Evolutionary conservation across 2,888 invertebrate genomes (phyloP).

Genomic region (Seira musarum): DNA sequence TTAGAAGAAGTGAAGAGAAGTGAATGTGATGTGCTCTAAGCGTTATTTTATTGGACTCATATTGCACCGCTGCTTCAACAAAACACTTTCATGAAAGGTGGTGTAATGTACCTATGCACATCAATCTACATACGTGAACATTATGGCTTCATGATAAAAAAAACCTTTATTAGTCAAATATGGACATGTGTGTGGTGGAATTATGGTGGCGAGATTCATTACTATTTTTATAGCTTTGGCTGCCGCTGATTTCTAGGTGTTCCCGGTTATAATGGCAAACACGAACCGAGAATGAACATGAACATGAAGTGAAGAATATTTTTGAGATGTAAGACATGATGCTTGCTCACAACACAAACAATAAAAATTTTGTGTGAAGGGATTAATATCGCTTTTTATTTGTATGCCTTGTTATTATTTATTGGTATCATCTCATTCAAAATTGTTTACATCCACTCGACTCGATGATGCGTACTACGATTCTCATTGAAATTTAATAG

Average conservation of each 20-base stretch:
- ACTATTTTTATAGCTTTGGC: neutral
- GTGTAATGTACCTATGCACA: too few species aligned
- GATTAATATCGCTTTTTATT: neutral
- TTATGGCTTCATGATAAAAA: neutral
- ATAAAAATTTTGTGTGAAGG: neutral
- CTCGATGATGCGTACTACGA: too few species aligned
- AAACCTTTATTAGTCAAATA: neutral
- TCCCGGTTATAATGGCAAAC: neutral
- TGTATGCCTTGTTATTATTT: neutral
- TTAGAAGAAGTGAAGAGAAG: too few species aligned
- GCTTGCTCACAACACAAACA: too few species aligned
- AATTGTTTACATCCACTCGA: too few species aligned
- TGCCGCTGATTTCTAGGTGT: neutral
- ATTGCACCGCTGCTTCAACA: conserved; percentile 28
- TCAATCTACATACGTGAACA: neutral
- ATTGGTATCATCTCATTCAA: neutral
- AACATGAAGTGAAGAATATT: neutral
- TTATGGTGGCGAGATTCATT: neutral
- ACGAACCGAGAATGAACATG: neutral
- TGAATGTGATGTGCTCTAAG: too few species aligned
- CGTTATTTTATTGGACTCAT: conserved; percentile 47
- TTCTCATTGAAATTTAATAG: too few species aligned
- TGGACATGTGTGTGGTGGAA: neutral
- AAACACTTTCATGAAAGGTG: neutral
- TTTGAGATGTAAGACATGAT: neutral